Percentiles rank a stretch among this genome's conserved stretches.
phyloP scores from a whole-genome alignment of 2,888 invertebrate species.

The Dryococelus australis region DNA sequence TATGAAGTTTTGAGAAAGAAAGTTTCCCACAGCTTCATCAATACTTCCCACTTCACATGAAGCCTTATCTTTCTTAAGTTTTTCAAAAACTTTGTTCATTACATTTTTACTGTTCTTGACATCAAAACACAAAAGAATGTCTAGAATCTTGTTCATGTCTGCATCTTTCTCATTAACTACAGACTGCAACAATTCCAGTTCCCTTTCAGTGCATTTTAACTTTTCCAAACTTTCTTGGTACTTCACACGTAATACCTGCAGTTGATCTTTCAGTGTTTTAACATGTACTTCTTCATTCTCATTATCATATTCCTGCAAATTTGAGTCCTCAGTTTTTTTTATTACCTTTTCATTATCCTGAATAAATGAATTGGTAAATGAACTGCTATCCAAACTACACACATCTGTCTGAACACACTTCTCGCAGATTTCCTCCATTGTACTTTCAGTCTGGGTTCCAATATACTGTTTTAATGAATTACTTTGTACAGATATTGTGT shows the following conservation, averaged over 20 bases:
- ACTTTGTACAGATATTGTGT: background rate
- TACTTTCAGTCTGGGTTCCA: background rate
- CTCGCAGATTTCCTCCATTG: background rate
- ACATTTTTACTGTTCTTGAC: background rate
- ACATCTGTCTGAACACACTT: background rate
- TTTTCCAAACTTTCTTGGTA: background rate
- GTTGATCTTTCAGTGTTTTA: background rate
- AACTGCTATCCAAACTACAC: background rate
- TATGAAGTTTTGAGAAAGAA: background rate
- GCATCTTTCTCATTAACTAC: background rate
- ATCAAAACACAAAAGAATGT: background rate
- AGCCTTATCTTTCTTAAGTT: conserved; percentile 5
- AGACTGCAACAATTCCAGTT: background rate
- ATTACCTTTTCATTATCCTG: too few species aligned
- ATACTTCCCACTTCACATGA: background rate
- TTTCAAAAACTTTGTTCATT: background rate
- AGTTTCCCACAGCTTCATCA: background rate
- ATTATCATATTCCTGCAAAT: background rate
- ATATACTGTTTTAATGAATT: background rate
- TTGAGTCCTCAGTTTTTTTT: background rate
- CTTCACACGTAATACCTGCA: conserved; percentile 13
- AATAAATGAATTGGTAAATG: background rate
- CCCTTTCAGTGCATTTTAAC: background rate
- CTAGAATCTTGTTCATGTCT: background rate
- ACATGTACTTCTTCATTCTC: background rate